Percentiles rank a stretch among this genome's conserved stretches.
phyloP scores from a whole-genome alignment of 2,888 invertebrate genomes.

The Cerastis leucographa region DNA sequence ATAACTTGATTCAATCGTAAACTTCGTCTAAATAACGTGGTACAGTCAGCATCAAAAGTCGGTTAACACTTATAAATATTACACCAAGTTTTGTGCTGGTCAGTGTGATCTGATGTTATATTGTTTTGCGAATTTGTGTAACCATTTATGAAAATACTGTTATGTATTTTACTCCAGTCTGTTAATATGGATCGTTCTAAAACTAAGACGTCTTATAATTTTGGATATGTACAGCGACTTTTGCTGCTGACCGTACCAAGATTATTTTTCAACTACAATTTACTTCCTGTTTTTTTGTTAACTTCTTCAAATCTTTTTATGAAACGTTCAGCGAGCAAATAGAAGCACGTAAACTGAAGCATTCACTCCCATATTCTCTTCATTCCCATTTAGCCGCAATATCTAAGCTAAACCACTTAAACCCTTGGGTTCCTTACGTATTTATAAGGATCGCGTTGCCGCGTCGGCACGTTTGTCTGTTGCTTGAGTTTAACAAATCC shows the following conservation, averaged over 20 bases:
- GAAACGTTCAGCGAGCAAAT: not conserved
- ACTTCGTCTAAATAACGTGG: not conserved
- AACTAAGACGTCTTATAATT: too few relatives aligned
- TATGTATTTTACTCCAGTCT: too few relatives aligned
- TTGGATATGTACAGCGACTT: too few relatives aligned
- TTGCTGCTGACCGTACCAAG: too few relatives aligned
- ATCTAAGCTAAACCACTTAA: conserved; percentile 17
- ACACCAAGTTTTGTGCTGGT: too few relatives aligned
- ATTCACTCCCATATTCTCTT: conserved; percentile 28
- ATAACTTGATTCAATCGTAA: not conserved
- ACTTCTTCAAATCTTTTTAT: not conserved
- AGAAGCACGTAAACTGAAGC: not conserved
- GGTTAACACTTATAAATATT: too few relatives aligned
- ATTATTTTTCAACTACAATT: not conserved
- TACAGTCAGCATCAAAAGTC: too few relatives aligned
- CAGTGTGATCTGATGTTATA: too few relatives aligned
- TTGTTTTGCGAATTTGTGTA: too few relatives aligned
- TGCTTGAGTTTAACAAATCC: conserved; percentile 46
- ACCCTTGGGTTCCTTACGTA: conserved; percentile 26
- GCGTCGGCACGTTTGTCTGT: conserved; percentile 26
- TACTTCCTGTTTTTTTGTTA: not conserved
- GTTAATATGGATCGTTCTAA: too few relatives aligned
- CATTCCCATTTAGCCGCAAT: conserved; percentile 1
- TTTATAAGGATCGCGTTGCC: conserved; percentile 34
- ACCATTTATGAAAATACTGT: too few relatives aligned